These are phyloP conservation scores for Elymnias hypermnestra DNA, from an alignment of 1,140 invertebrate species.

Conservation along the genomic window DNA sequence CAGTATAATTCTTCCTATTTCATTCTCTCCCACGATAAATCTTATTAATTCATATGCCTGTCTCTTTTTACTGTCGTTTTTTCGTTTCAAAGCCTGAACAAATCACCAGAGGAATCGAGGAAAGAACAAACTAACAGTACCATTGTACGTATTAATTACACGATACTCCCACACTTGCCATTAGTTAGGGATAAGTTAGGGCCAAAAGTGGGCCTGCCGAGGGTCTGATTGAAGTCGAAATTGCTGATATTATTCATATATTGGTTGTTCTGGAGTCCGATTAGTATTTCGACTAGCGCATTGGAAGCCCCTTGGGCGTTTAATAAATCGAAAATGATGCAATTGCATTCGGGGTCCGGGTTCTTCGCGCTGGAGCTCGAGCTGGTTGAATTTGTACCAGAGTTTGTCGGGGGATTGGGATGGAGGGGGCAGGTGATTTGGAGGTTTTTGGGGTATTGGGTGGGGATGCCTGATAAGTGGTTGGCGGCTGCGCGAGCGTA, in stretches of 20 bases:
- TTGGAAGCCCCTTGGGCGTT: constrained; percentile 65
- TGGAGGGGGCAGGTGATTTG: constrained; percentile 66
- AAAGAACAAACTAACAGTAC: neutral
- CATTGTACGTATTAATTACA: constrained; percentile 27
- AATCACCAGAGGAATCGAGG: neutral
- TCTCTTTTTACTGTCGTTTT: no score
- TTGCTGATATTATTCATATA: constrained; percentile 60
- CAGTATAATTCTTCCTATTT: no score
- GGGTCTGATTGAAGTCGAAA: constrained; percentile 33
- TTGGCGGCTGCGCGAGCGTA: constrained; percentile 68
- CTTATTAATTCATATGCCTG: no score
- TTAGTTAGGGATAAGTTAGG: constrained; percentile 54
- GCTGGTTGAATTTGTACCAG: constrained; percentile 52
- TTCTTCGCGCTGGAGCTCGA: constrained; percentile 50
- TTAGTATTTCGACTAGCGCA: constrained; percentile 62
- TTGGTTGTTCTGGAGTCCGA: constrained; percentile 66
- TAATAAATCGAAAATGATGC: constrained; percentile 62
- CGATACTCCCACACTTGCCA: constrained; percentile 64
- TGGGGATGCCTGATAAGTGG: constrained; percentile 63
- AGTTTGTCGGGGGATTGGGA: constrained; percentile 39
- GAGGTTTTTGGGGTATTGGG: constrained; percentile 56
- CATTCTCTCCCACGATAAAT: no score
- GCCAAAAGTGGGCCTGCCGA: constrained; percentile 38
- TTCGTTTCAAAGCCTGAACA: neutral
- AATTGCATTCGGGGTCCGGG: constrained; percentile 63